phyloP scores from a whole-genome alignment of 2,888 invertebrate genomes.

The Nesidiocoris tenuis region DNA sequence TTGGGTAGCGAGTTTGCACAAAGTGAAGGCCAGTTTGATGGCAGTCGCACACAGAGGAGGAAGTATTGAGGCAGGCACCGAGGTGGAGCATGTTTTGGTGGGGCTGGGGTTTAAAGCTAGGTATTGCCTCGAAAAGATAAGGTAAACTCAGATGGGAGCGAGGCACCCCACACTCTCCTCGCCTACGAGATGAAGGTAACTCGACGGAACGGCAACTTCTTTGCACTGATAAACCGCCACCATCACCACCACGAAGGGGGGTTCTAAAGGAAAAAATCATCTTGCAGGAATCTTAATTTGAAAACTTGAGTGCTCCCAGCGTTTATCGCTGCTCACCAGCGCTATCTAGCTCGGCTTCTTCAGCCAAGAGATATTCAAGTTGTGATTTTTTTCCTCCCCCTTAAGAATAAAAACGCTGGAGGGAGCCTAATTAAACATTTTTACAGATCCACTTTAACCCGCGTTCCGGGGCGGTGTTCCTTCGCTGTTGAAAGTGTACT shows the following conservation, averaged over 20 bases:
- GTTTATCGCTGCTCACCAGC: conserved; percentile 32
- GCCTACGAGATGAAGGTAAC: background rate
- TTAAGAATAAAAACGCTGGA: conserved; percentile 36
- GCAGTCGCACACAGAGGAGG: conserved; percentile 2
- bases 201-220: conserved; percentile 25
- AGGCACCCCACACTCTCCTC: conserved; percentile 13
- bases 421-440: conserved; percentile 41
- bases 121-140: conserved; percentile 31
- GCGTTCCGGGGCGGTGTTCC: too few relatives aligned
- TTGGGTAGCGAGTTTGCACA: too few relatives aligned
- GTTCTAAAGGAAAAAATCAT: conserved; percentile 24
- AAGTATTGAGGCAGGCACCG: background rate
- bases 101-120: conserved; percentile 4
- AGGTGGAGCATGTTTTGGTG: too few relatives aligned
- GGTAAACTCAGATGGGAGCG: conserved; percentile 34
- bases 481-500: too few relatives aligned
- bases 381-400: conserved; percentile 14
- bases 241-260: conserved; percentile 3
- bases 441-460: conserved; percentile 27
- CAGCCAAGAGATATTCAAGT: conserved; percentile 29
- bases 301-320: conserved; percentile 38
- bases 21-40: background rate
- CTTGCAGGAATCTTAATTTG: conserved; percentile 41
- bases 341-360: conserved; percentile 14
- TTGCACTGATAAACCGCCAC: conserved; percentile 34